Evolutionary conservation across 2,888 invertebrate species (phyloP).

Genomic region (Exocentrus adspersus): DNA sequence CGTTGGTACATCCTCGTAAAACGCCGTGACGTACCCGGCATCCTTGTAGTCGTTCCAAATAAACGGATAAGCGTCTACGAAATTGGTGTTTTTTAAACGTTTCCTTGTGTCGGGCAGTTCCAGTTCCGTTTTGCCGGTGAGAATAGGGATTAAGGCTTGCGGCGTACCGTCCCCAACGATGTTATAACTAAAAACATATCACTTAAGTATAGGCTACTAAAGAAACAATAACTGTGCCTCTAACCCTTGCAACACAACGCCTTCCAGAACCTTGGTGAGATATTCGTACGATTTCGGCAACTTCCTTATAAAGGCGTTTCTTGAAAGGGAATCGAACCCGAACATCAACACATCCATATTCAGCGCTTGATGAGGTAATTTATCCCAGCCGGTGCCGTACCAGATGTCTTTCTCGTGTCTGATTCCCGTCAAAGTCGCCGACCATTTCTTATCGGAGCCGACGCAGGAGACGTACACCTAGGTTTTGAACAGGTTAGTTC

Average conservation of each 20-base stretch:
- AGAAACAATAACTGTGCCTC: neutral
- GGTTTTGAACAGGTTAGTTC: conserved; percentile 16
- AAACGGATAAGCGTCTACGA: conserved; percentile 84
- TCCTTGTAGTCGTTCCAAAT: conserved; percentile 83
- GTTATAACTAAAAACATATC: conserved; percentile 67
- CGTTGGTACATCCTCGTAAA: conserved; percentile 86
- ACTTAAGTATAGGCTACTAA: neutral
- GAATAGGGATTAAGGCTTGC: conserved; percentile 85
- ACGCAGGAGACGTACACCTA: conserved; percentile 74
- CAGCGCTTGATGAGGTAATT: conserved; percentile 63
- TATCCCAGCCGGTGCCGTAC: conserved; percentile 64
- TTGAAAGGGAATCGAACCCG: conserved; percentile 89
- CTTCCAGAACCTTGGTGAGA: conserved; percentile 70
- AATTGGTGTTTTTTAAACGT: conserved; percentile 70
- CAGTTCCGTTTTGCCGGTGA: conserved; percentile 86
- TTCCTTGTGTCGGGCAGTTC: conserved; percentile 88
- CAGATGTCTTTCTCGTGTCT: conserved; percentile 63
- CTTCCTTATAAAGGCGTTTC: conserved; percentile 81
- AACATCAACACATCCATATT: conserved; percentile 82
- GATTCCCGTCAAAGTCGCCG: conserved; percentile 73
- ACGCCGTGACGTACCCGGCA: conserved; percentile 81
- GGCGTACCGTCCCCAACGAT: conserved; percentile 90
- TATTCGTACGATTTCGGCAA: conserved; percentile 80
- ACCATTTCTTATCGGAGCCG: conserved; percentile 69
- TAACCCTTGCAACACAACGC: conserved; percentile 76